A percentile compares a stretch with the other conserved stretches of the same genome.
These are phyloP conservation scores for Pollenia labialis DNA, from an alignment of 2,888 invertebrate genomes.

Conservation along the genomic window DNA sequence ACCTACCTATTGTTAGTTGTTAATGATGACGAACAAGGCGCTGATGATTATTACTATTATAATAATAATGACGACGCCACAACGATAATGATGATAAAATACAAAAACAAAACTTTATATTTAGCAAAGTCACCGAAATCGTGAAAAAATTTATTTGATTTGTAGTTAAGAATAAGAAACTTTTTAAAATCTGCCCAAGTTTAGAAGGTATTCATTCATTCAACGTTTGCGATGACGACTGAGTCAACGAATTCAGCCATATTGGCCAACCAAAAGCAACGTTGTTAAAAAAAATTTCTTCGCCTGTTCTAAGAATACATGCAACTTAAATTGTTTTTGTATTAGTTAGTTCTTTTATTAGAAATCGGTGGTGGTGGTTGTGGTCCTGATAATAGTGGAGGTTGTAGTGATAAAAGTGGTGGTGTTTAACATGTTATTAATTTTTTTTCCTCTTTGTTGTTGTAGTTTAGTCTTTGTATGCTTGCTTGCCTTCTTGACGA, in stretches of 20 bases:
- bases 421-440: conserved; percentile 38
- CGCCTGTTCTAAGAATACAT: conserved; percentile 22
- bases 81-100: conserved; percentile 35
- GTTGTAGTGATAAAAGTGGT: not conserved
- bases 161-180: conserved; percentile 48
- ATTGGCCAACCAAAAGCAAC: conserved; percentile 62
- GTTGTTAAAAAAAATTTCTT: conserved; percentile 35
- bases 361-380: conserved; percentile 32
- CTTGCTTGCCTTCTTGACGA: not conserved
- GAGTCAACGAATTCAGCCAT: conserved; percentile 28
- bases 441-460: conserved; percentile 35
- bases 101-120: not conserved
- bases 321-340: conserved; percentile 21
- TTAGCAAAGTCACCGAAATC: conserved; percentile 36
- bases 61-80: not conserved
- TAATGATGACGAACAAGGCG: conserved; percentile 41
- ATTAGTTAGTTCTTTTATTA: not conserved
- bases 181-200: conserved; percentile 38
- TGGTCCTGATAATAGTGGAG: not conserved
- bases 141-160: conserved; percentile 1
- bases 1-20: conserved; percentile 23
- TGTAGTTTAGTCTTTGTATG: not conserved
- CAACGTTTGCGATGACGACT: conserved; percentile 24
- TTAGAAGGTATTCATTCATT: conserved; percentile 13
- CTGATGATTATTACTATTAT: conserved; percentile 14